phyloP scores from a whole-genome alignment of 2,113 vertebrate genomes.

The Larimichthys crocea region DNA sequence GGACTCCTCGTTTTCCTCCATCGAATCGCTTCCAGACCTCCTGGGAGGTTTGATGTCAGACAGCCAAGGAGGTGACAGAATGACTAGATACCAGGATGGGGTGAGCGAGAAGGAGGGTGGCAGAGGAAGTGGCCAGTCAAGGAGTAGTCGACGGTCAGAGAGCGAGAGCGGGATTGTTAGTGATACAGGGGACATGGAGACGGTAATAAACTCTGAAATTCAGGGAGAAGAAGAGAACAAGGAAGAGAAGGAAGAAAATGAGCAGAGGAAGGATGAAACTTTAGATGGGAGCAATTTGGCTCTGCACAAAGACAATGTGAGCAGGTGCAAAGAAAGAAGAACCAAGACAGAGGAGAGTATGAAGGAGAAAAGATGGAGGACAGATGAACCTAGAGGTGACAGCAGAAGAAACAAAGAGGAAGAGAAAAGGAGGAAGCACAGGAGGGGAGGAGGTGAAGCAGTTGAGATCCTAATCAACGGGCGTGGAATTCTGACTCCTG shows the following conservation, averaged over 20 bases:
- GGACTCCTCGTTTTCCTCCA: slow-evolving; percentile 93
- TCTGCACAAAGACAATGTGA: background rate
- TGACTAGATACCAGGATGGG: slow-evolving; percentile 82
- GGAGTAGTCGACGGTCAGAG: slow-evolving; percentile 85
- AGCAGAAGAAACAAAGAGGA: slow-evolving; percentile 75
- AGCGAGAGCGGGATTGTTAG: slow-evolving; percentile 95
- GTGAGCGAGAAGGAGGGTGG: slow-evolving; percentile 47
- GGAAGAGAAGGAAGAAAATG: slow-evolving; percentile 43
- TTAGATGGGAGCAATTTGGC: background rate
- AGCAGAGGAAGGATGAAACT: background rate
- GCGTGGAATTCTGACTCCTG: slow-evolving; percentile 76
- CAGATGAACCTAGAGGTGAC: slow-evolving; percentile 32
- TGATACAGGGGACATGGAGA: slow-evolving; percentile 89
- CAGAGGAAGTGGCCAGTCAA: slow-evolving; percentile 77
- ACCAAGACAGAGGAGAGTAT: slow-evolving; percentile 36
- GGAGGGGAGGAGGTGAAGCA: slow-evolving; percentile 84
- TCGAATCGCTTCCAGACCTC: slow-evolving; percentile 92
- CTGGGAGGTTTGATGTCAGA: slow-evolving; percentile 78
- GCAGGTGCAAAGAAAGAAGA: slow-evolving; percentile 21
- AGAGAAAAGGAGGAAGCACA: slow-evolving; percentile 73
- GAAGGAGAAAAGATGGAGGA: slow-evolving; percentile 70
- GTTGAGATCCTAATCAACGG: slow-evolving; percentile 87
- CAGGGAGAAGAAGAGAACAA: slow-evolving; percentile 52
- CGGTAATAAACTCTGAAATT: slow-evolving; percentile 85
- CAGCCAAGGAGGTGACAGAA: slow-evolving; percentile 68